Evolutionary conservation across 2,113 vertebrate genomes (phyloP).

Genomic region (Heptranchias perlo): DNA sequence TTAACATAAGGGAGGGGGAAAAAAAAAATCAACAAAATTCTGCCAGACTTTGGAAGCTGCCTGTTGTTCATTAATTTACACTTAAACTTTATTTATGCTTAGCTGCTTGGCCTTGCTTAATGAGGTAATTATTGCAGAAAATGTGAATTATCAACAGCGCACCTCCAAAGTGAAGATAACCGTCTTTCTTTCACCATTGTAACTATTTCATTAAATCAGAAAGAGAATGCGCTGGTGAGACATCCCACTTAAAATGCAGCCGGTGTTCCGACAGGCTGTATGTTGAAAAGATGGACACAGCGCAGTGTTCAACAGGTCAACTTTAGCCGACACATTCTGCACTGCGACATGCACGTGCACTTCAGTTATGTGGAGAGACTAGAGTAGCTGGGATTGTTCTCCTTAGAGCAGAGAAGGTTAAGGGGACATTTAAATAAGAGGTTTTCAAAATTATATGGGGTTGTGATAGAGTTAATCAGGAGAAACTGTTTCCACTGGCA

Average conservation of each 20-base stretch:
- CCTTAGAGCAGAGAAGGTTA: background rate
- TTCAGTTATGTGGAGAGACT: background rate
- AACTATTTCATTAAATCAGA: background rate
- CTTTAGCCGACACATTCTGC: background rate
- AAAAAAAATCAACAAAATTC: background rate
- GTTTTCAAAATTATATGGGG: background rate
- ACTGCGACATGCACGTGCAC: background rate
- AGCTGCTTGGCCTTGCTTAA: background rate
- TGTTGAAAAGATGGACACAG: background rate
- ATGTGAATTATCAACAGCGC: background rate
- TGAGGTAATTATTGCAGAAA: background rate
- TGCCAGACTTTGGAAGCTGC: background rate
- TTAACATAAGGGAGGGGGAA: background rate
- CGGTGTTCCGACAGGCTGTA: background rate
- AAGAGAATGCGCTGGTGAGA: background rate
- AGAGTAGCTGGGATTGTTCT: background rate
- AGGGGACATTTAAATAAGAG: background rate
- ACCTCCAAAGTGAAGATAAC: background rate
- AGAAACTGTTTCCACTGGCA: background rate
- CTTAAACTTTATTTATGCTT: constrained; percentile 14
- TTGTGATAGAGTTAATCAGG: too few species aligned
- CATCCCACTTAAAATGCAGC: background rate
- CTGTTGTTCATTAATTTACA: background rate
- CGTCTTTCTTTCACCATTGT: background rate
- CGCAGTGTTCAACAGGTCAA: background rate